These are phyloP conservation scores for Drosophila lacicola DNA, from an alignment of 2,888 invertebrate genomes.

Conservation along the genomic window DNA sequence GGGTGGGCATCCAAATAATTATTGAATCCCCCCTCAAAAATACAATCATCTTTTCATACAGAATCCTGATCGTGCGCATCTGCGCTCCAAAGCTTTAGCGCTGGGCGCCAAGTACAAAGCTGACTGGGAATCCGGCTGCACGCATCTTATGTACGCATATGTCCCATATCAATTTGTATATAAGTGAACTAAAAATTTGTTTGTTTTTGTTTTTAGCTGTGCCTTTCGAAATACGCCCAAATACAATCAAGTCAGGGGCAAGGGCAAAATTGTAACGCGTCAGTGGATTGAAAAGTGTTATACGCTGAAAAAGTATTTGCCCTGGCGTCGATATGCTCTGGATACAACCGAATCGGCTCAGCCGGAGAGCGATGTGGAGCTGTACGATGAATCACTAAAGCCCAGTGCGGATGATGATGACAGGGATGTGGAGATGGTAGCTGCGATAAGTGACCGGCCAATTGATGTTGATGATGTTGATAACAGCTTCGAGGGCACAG, in stretches of 20 bases:
- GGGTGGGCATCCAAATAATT: not conserved
- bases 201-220: conserved; percentile 87
- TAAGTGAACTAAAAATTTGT: not conserved
- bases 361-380: conserved; percentile 84
- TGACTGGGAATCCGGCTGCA: conserved; percentile 91
- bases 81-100: conserved; percentile 89
- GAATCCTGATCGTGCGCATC: conserved; percentile 90
- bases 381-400: conserved; percentile 71
- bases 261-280: conserved; percentile 88
- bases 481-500: conserved; percentile 1
- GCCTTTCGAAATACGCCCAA: conserved; percentile 96
- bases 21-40: not conserved
- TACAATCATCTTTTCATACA: conserved; percentile 80
- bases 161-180: not conserved
- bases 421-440: conserved; percentile 1
- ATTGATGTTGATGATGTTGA: not conserved
- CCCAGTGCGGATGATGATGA: conserved; percentile 29
- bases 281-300: conserved; percentile 91
- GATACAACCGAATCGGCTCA: conserved; percentile 68
- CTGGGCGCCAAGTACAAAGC: conserved; percentile 92
- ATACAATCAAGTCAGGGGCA: conserved; percentile 89
- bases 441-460: not conserved
- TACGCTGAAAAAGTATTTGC: conserved; percentile 86
- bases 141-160: conserved; percentile 92
- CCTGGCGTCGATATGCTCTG: conserved; percentile 84